These are phyloP conservation scores for Anadara kagoshimensis DNA, from an alignment of 1,140 invertebrate genomes.

Conservation along the genomic window DNA sequence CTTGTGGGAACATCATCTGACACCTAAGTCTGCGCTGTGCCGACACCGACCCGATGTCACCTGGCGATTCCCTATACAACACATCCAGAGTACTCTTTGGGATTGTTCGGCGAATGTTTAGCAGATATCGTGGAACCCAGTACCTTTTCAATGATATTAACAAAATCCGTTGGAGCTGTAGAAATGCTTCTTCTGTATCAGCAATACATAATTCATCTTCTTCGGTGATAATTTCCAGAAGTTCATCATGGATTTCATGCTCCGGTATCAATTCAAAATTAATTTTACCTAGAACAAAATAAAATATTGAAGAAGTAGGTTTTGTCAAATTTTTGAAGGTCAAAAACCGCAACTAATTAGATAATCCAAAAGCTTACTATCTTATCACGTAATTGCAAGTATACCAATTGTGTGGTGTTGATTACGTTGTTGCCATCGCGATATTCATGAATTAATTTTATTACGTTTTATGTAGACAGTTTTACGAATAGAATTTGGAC, in stretches of 20 bases:
- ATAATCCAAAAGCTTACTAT: too few relatives aligned
- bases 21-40: slow-evolving; percentile 29
- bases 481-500: too few relatives aligned
- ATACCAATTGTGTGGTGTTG: too few relatives aligned
- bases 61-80: slow-evolving; percentile 31
- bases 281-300: slow-evolving; percentile 33
- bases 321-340: not conserved
- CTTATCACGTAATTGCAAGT: too few relatives aligned
- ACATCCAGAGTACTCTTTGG: slow-evolving; percentile 30
- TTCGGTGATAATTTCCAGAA: not conserved
- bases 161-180: slow-evolving; percentile 23
- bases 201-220: not conserved
- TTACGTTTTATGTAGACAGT: too few relatives aligned
- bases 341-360: not conserved
- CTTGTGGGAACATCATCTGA: slow-evolving; percentile 40
- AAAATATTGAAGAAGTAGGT: not conserved
- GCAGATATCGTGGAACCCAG: slow-evolving; percentile 53
- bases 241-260: not conserved
- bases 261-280: slow-evolving; percentile 50
- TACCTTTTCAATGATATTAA: slow-evolving; percentile 39
- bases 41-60: slow-evolving; percentile 17
- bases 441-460: too few relatives aligned
- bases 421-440: too few relatives aligned
- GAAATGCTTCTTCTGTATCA: not conserved
- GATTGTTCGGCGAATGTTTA: slow-evolving; percentile 36